phyloP scores from a whole-genome alignment of 2,888 invertebrate species.

The Tryphoninae sp. region DNA sequence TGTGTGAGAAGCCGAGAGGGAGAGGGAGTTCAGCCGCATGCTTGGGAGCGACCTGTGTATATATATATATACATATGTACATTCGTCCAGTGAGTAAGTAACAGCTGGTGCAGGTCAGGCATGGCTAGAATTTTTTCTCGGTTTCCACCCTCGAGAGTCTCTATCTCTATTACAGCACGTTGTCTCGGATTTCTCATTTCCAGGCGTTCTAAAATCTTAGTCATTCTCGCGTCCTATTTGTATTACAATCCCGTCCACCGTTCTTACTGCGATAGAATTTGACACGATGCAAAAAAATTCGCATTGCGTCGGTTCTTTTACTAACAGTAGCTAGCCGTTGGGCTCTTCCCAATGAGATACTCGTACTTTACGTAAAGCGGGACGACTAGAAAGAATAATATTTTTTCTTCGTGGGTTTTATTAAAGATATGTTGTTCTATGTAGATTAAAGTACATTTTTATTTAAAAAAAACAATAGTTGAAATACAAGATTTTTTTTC shows the following conservation, averaged over 20 bases:
- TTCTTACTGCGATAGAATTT: slow-evolving; percentile 39
- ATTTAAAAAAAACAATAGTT: too few relatives aligned
- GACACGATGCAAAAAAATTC: slow-evolving; percentile 12
- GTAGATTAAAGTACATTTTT: too few relatives aligned
- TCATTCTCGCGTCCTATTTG: background rate
- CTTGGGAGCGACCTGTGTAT: slow-evolving; percentile 10
- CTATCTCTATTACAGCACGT: background rate
- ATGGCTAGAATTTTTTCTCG: slow-evolving; percentile 60
- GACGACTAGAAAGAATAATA: too few relatives aligned
- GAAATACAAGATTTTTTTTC: too few relatives aligned
- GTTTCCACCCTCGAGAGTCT: background rate
- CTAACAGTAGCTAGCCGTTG: slow-evolving; percentile 7
- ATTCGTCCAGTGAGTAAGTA: slow-evolving; percentile 49
- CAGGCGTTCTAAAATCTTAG: background rate
- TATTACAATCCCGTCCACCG: slow-evolving; percentile 5
- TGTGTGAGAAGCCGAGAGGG: background rate
- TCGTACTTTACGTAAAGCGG: background rate
- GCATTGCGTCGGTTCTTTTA: slow-evolving; percentile 36
- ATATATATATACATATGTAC: background rate
- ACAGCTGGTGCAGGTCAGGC: slow-evolving; percentile 62
- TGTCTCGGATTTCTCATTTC: background rate
- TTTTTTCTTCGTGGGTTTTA: too few relatives aligned
- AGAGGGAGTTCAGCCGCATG: slow-evolving; percentile 13
- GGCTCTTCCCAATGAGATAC: background rate
- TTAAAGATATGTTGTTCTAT: too few relatives aligned